Evolutionary conservation across 2,888 invertebrate species (phyloP), one percentile per base, ranked within the genome.

Genomic region (Melieria picta): DNA sequence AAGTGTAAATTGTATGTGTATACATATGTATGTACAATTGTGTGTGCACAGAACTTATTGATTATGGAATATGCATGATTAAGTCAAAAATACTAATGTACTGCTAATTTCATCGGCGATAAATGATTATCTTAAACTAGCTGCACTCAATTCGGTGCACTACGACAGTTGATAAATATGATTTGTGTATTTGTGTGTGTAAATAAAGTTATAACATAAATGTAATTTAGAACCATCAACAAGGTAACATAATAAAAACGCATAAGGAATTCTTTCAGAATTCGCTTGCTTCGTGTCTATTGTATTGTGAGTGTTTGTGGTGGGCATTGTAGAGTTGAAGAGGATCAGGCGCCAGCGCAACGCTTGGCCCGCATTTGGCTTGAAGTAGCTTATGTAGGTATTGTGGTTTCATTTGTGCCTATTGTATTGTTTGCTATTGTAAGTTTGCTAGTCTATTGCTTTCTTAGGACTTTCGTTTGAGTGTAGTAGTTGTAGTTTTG

Each of bases 101-200:
- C 30, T 30, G 30, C 30, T 30, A 30, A 30, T 30, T 30, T 30
- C 30, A 30, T 2, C 30, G 30, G 3, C 30, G 30, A 30, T 30
- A 30, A 30, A 30, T 30, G 30, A 30, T 30, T 30, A 30, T 30
- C 30, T 30, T 30, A 30, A 30, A 30, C 30, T 30, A 30, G 30
- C 30, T 30, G 30, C 30, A 30, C 30, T 30, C 30, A 30, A 30
- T 30, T 30, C 30, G 30, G 30, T 30, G 30, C 30, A 30, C 30
- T 30, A 30, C 30, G 30, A 30, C 30, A 30, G 30, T 30, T 30
- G 30, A 30, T 30, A 30, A 30, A 30, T 30, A 30, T 30, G 30
- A 71, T 61, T 60, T 52, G 73, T 65, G 70, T 52, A 52, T 30
- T 56, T 50, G 42, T 68, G 52, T n/a, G n/a, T 71, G 45, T 71